Evolutionary conservation across 2,113 vertebrate species (phyloP), one percentile per base, ranked within the genome.

Genomic region (Lepidothrix coronata): DNA sequence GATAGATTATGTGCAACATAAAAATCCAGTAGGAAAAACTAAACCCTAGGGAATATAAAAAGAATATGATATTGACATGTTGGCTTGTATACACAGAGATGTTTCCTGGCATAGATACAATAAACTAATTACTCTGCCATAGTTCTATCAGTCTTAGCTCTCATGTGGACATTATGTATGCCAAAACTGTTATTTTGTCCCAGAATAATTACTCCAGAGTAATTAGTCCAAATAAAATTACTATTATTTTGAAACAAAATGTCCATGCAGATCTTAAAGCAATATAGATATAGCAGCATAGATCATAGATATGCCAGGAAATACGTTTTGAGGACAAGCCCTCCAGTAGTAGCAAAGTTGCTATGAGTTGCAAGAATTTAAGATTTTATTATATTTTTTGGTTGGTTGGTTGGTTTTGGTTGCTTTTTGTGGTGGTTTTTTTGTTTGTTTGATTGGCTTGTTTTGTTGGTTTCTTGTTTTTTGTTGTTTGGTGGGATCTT

Each of bases 181-280:
- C 76, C 79, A 77, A 80, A 92, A 74, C 43, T 66, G 30, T n/a
- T 93, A 44, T 52, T 74, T 70, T 73, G 21, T 52, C 28, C 67
- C 46, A 68, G 58, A 93, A 61, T 51, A 85, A 95, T 88, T 88
- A 85, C 14, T 35, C 39, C 48, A 57, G 39, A 73, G 24, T 73
- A 73, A 92, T 94, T 87, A 89, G 71, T 96, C 31, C 35, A 82
- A 94, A 83, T 83, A 80, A 92, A 92, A 71, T 92, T 5, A 58
- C 70, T 82, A 37, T 82, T 91, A 72, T 91, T 95, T 92, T 89
- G 61, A 89, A 93, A 72, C 6, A 84, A 13, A 90, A 84, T 63
- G 57, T 84, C 48, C 39, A 55, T 52, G 35, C 25, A n/a, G 28
- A 76, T 73, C 63, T 39, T 79, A 83, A 93, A 91, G 17, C 18